These are phyloP conservation scores for Psix sp. DNA, from an alignment of 1,140 invertebrate species.

Conservation along the genomic window DNA sequence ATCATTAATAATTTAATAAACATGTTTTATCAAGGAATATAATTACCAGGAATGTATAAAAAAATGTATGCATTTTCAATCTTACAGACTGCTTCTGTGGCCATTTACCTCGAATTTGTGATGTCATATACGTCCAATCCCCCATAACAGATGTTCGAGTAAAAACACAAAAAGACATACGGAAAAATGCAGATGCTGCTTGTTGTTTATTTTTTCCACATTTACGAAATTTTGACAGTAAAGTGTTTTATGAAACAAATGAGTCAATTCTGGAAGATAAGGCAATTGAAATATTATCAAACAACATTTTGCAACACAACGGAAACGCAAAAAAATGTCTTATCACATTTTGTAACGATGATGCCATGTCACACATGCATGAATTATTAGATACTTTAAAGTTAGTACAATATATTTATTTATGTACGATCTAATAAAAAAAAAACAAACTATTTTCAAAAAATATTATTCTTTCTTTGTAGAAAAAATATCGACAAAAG, in stretches of 20 bases:
- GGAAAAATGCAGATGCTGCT: constrained; percentile 11
- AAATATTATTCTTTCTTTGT: constrained; percentile 21
- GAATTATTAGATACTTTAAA: constrained; percentile 30
- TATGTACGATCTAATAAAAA: no score
- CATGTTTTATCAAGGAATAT: background rate
- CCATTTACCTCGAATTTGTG: constrained; percentile 50
- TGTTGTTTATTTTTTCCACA: constrained; percentile 64
- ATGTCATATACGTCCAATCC: constrained; percentile 49
- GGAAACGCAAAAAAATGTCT: constrained; percentile 58
- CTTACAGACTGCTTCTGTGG: constrained; percentile 51
- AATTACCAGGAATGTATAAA: background rate
- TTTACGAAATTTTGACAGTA: constrained; percentile 53
- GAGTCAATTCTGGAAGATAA: background rate
- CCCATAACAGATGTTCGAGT: constrained; percentile 26
- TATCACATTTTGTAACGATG: constrained; percentile 61
- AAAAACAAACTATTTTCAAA: background rate
- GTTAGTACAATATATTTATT: constrained; percentile 15
- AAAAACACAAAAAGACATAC: constrained; percentile 43
- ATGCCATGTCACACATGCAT: constrained; percentile 15
- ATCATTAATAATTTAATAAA: background rate
- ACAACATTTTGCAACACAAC: constrained; percentile 25
- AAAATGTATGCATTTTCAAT: background rate
- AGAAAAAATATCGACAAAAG: constrained; percentile 30
- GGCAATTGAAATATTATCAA: background rate
- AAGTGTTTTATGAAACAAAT: constrained; percentile 37